Base-by-base conservation (phyloP, 2,888 invertebrate species). In the Steromphala cineraria region DNA sequence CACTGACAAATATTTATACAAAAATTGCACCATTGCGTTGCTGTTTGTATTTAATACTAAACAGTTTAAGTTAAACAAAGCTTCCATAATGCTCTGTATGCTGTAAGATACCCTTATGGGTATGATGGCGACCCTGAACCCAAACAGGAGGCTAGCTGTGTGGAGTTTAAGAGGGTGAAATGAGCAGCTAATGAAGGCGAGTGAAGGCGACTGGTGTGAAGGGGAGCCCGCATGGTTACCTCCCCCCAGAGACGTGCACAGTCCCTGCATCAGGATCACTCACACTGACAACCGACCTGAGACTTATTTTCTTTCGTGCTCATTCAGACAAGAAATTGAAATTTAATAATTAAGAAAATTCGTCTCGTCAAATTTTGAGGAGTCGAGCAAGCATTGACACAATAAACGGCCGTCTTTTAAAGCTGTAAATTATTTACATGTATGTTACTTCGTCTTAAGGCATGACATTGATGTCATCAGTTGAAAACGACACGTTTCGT, bases 291-390 rank as follows among this genome's bases (percentile, higher is more conserved):
- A 71, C n/a, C n/a, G 36, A 71, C 19, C 36, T 71, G 71, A 31
- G 36, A 71, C 71, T 40, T 40, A 71, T 17, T 17, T 71, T 36
- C 21, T 36, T 71, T 71, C 36, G 36, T 19, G 36, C 10, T n/a
- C 19, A 71, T 36, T 71, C 31, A 71, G 71, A 71, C 71, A 71
- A 36, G 71, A 71, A 71, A 71, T 71, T 71, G 71, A 71, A 71
- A 71, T 71, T 71, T 71, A 71, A 71, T 71, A 71, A 71, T 71
- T 40, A 40, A 71, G 71, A 71, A 71, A 71, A 36, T 19, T 28
- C 36, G 71, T 71, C 28, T 71, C 31, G 19, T 71, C 71, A 28
- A 71, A 40, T 40, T 36, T 71, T 40, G 71, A n/a, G 19, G 71
- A 28, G 62, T 24, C 28, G 62, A 15, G 62, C 15, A 24, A 24